These are phyloP conservation scores for Nymphalis c-album DNA, from an alignment of 2,888 invertebrate genomes.

Conservation along the genomic window DNA sequence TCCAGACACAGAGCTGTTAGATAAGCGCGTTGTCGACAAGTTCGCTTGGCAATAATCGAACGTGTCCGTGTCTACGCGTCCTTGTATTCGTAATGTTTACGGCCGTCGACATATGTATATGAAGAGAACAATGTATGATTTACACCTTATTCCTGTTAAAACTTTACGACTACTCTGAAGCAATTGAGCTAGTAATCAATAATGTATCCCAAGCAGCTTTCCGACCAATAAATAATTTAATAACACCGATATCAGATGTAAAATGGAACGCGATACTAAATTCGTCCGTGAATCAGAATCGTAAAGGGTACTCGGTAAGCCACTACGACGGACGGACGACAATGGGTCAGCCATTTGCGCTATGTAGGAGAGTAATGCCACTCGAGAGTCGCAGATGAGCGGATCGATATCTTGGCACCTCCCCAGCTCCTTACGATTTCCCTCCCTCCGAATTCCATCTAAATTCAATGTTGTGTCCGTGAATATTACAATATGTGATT, in stretches of 20 bases:
- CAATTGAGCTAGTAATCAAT: neutral
- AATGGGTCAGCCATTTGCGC: slow-evolving; percentile 56
- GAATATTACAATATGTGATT: slow-evolving; percentile 18
- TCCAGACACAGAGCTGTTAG: slow-evolving; percentile 46
- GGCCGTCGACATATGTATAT: neutral
- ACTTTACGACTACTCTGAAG: no score
- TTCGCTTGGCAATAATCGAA: slow-evolving; percentile 41
- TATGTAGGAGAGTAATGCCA: slow-evolving; percentile 41
- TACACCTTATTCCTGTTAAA: no score
- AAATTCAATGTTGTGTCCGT: slow-evolving; percentile 24
- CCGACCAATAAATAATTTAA: slow-evolving; percentile 16
- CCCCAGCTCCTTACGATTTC: slow-evolving; percentile 30
- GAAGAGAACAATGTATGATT: neutral
- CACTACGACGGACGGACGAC: slow-evolving; percentile 50
- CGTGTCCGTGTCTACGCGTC: slow-evolving; percentile 5
- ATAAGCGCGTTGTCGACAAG: slow-evolving; percentile 55
- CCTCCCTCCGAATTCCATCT: slow-evolving; percentile 17
- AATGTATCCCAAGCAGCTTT: slow-evolving; percentile 13
- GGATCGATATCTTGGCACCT: slow-evolving; percentile 35
- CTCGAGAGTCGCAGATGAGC: slow-evolving; percentile 25
- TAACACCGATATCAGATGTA: slow-evolving; percentile 23
- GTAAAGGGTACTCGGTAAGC: slow-evolving; percentile 54
- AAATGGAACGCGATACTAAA: slow-evolving; percentile 40
- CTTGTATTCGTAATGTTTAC: neutral
- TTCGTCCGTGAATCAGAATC: slow-evolving; percentile 58